Percentiles rank a stretch among this genome's conserved stretches.
phyloP scores from a whole-genome alignment of 2,888 invertebrate genomes.

The Lepidocyrtinus sp. region DNA sequence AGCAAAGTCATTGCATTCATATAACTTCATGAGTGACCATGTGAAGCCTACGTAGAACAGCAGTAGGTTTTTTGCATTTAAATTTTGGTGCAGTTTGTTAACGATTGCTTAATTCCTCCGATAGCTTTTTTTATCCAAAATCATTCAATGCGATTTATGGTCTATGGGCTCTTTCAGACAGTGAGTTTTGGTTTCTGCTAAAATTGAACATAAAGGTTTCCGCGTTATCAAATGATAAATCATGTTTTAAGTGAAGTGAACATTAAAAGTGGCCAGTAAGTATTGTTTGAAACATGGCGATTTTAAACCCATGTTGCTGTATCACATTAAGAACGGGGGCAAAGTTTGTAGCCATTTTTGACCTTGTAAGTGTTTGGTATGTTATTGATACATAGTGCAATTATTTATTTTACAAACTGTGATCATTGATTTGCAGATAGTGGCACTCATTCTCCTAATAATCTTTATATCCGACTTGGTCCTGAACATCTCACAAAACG shows the following conservation, averaged over 20 bases:
- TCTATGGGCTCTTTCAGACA: too few species aligned
- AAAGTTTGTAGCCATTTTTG: constrained; percentile 54
- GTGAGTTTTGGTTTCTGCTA: too few species aligned
- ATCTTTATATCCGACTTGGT: constrained; percentile 44
- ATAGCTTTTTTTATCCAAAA: neutral
- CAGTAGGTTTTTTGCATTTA: constrained; percentile 3
- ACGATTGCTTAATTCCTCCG: neutral
- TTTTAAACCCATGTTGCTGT: constrained; percentile 64
- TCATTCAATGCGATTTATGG: too few species aligned
- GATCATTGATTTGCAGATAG: constrained; percentile 40
- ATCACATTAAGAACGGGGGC: constrained; percentile 59
- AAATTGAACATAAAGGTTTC: too few species aligned
- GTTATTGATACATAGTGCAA: neutral
- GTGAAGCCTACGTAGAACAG: too few species aligned
- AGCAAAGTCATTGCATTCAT: constrained; percentile 1
- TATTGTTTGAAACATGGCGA: constrained; percentile 35
- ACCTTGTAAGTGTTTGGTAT: constrained; percentile 55
- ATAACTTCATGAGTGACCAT: neutral
- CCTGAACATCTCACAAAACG: constrained; percentile 28
- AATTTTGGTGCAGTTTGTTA: neutral
- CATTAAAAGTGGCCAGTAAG: neutral
- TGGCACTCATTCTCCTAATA: constrained; percentile 58
- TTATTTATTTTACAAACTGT: constrained; percentile 13
- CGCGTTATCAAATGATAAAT: too few species aligned
- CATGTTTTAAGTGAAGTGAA: constrained; percentile 1